phyloP scores from a whole-genome alignment of 2,888 invertebrate species.

The Drosophila flavopinicola region DNA sequence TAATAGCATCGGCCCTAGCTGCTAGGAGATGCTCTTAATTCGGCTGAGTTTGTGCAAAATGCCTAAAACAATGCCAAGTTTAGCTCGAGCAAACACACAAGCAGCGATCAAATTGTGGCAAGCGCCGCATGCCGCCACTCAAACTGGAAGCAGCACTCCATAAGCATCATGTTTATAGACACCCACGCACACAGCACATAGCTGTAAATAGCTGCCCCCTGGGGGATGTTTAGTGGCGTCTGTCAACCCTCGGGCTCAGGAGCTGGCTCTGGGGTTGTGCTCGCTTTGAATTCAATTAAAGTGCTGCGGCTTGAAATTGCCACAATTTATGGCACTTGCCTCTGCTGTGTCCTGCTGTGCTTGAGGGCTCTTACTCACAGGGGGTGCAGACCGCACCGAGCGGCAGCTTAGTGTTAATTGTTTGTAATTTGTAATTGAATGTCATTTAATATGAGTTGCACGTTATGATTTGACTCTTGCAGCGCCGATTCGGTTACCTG shows the following conservation, averaged over 20 bases:
- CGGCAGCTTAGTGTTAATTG: constrained; percentile 82
- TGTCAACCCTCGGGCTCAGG: constrained; percentile 50
- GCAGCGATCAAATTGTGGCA: constrained; percentile 29
- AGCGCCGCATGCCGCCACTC: constrained; percentile 61
- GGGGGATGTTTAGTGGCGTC: constrained; percentile 83
- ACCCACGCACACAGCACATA: constrained; percentile 52
- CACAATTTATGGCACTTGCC: constrained; percentile 80
- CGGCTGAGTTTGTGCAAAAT: constrained; percentile 58
- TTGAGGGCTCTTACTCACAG: constrained; percentile 14
- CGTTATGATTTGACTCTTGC: constrained; percentile 82
- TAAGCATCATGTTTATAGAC: constrained; percentile 76
- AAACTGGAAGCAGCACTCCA: constrained; percentile 68
- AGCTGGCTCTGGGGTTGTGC: constrained; percentile 45
- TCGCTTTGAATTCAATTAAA: constrained; percentile 82
- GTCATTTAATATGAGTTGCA: constrained; percentile 68
- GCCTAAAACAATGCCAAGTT: constrained; percentile 61
- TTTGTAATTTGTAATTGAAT: constrained; percentile 82
- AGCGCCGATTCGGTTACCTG: constrained; percentile 98
- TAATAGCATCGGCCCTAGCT: constrained; percentile 61
- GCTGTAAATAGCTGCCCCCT: constrained; percentile 84
- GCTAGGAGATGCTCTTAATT: constrained; percentile 67
- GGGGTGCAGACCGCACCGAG: constrained; percentile 27
- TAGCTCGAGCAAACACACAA: constrained; percentile 7
- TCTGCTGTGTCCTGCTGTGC: constrained; percentile 16
- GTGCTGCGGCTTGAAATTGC: constrained; percentile 80